Conservation (phyloP, 92 coral and sea anemone species). For the Diadumene lineata region DNA sequence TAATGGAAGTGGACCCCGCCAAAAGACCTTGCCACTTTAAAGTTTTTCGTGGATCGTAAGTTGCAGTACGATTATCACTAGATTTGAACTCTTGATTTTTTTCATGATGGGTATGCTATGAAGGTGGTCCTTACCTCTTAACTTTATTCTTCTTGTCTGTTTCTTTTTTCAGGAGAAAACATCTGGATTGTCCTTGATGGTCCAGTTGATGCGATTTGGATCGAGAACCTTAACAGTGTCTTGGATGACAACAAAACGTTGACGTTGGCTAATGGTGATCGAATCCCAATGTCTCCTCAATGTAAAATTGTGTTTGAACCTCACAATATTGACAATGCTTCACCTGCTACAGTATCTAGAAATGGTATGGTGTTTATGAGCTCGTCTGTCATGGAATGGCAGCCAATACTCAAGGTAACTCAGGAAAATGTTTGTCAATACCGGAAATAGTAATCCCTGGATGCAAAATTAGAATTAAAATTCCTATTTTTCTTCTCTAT, state of each 20-base stretch:
- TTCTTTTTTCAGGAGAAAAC: conserved; percentile 61
- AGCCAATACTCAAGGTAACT: conserved; percentile 79
- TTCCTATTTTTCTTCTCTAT: too few species aligned
- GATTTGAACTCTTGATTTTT: too few species aligned
- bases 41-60: too few species aligned
- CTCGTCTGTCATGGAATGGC: conserved; percentile 95
- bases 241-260: conserved; percentile 88
- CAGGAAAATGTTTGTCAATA: neutral
- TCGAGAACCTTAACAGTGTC: conserved; percentile 88
- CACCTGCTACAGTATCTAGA: conserved; percentile 90
- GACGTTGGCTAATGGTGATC: conserved; percentile 86
- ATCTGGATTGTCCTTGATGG: conserved; percentile 92
- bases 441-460: too few species aligned
- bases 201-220: conserved; percentile 93
- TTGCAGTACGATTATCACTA: too few species aligned
- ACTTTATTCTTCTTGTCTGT: too few species aligned
- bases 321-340: conserved; percentile 89
- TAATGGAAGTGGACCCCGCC: too few species aligned
- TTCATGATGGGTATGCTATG: too few species aligned
- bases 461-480: too few species aligned
- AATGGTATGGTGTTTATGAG: conserved; percentile 96
- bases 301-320: conserved; percentile 90
- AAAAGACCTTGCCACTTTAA: too few species aligned
- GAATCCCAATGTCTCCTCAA: conserved; percentile 91
- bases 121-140: neutral